Evolutionary conservation across 2,113 vertebrate species (phyloP), one percentile per base, ranked within the genome.

Genomic region (Alethe castanea): DNA sequence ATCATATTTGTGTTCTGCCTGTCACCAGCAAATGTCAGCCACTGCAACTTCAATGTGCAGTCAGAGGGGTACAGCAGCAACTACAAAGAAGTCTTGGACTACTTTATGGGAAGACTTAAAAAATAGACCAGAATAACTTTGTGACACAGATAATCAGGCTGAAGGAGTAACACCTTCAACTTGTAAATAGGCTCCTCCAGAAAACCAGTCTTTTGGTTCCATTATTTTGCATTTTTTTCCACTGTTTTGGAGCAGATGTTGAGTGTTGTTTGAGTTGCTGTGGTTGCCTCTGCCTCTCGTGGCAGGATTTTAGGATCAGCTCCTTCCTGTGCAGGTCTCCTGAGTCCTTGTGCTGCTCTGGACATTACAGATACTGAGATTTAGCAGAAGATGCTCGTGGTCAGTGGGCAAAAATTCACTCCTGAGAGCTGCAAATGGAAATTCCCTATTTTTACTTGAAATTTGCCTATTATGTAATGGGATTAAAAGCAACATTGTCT

Each of bases 61-160:
- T 78, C 72, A 66, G 59, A 92, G 47, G 35, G 45, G 36, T 36
- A 14, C 36, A 44, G 85, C 90, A 80, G 4, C 24, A 65, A 88
- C 88, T 94, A 95, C 94, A 94, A 81, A 94, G 88, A 65, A 81
- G 3, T 42, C 64, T 72, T 86, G 77, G 79, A 81, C 60, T 83
- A 60, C 60, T 44, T 94, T 64, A 13, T 52, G 52, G 83, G 88
- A 70, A 52, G 48, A 28, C 73, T 76, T 48, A 62, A 90, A 90
- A 92, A 86, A 0, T 11, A 86, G 67, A n/a, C 65, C 60, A 44
- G 52, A 89, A 86, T 74, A 86, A 64, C 86, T 88, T 59, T 11
- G 38, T 86, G 91, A 62, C 69, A 88, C 35, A 67, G 64, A 81
- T 74, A 33, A 64, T 78, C 38, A 16, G n/a, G 64, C 26, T 38